A percentile compares a stretch with the other conserved stretches of the same genome.
Evolutionary conservation across 2,888 invertebrate species (phyloP).

Genomic region (Protodeltote pygarga): DNA sequence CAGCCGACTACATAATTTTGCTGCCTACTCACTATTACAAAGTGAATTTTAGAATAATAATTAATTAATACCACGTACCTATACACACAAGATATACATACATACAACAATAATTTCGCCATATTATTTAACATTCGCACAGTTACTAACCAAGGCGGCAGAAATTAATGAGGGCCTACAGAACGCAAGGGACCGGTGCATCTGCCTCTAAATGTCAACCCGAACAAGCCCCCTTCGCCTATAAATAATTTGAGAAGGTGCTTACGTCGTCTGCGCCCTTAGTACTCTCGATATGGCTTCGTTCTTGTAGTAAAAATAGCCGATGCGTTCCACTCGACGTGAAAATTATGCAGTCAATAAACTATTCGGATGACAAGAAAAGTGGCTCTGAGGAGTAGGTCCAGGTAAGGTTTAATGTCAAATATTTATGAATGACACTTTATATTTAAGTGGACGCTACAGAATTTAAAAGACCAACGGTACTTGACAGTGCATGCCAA

Average conservation of each 20-base stretch:
- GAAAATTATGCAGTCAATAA: constrained; percentile 65
- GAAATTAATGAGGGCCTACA: constrained; percentile 73
- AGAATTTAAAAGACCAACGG: constrained; percentile 3
- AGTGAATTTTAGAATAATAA: too few species aligned
- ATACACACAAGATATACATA: not conserved
- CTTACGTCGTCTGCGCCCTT: constrained; percentile 64
- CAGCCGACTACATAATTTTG: too few species aligned
- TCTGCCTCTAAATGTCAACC: constrained; percentile 82
- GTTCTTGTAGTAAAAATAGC: constrained; percentile 77
- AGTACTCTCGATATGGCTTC: constrained; percentile 75
- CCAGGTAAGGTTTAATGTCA: constrained; percentile 27
- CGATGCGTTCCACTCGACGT: constrained; percentile 52
- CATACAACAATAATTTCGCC: constrained; percentile 44
- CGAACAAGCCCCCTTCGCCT: constrained; percentile 69
- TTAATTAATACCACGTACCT: too few species aligned
- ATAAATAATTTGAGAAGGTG: constrained; percentile 81
- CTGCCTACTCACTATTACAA: too few species aligned
- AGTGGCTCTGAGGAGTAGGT: constrained; percentile 25
- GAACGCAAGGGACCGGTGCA: constrained; percentile 61
- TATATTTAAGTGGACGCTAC: constrained; percentile 6
- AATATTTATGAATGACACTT: constrained; percentile 33
- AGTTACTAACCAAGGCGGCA: constrained; percentile 67
- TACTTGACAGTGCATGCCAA: too few species aligned
- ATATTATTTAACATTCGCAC: constrained; percentile 49
- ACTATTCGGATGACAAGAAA: constrained; percentile 49